Evolutionary conservation across 2,797 vertebrate genomes (phyloP).

Genomic region (Fundulus diaphanus): DNA sequence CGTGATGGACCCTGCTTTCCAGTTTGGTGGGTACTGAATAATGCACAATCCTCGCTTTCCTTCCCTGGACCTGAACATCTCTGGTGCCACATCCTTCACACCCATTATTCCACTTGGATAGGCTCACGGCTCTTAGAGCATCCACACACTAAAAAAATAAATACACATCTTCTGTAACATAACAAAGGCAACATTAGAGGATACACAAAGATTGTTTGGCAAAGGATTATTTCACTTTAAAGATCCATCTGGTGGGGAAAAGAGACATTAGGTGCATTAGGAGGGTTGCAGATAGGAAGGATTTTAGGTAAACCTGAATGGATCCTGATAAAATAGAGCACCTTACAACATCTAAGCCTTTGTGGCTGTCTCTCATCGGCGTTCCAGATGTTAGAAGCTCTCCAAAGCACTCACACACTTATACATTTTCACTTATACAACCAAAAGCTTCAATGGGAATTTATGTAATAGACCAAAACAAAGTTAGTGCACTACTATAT

Average conservation of each 20-base stretch:
- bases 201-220: slow-evolving; percentile 1
- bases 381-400: no score
- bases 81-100: slow-evolving; percentile 58
- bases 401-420: no score
- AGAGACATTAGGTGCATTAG: no score
- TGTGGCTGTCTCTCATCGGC: no score
- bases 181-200: neutral
- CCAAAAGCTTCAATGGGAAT: no score
- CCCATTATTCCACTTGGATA: slow-evolving; percentile 70
- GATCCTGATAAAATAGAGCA: no score
- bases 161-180: slow-evolving; percentile 22
- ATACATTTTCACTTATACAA: no score
- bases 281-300: no score
- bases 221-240: neutral
- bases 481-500: no score
- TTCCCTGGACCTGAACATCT: slow-evolving; percentile 52
- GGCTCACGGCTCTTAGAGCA: slow-evolving; percentile 45
- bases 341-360: no score
- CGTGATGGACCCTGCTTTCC: slow-evolving; percentile 49
- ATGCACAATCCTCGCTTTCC: slow-evolving; percentile 68
- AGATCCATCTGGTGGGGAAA: slow-evolving; percentile 8
- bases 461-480: no score
- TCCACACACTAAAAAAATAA: slow-evolving; percentile 26
- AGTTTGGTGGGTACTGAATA: slow-evolving; percentile 72
- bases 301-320: no score